Evolutionary conservation across 2,797 vertebrate genomes (phyloP).

Genomic region (Melanotaenia parkinsoni): DNA sequence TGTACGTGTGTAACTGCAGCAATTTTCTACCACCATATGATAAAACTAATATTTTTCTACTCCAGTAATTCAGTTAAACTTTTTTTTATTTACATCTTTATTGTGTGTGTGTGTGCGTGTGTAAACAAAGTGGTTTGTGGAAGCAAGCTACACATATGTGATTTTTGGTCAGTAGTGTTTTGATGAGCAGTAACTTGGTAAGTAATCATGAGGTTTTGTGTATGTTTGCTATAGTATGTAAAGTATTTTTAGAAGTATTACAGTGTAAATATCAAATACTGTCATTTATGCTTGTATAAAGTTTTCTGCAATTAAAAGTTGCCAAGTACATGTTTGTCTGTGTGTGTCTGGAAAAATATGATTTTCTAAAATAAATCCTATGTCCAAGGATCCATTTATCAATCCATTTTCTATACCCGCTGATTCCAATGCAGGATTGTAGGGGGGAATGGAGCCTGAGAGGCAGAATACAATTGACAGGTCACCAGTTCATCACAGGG

Average conservation of each 20-base stretch:
- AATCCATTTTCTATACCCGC: not conserved
- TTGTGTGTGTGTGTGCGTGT: conserved; percentile 13
- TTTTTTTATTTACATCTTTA: conserved; percentile 45
- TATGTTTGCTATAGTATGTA: conserved; percentile 52
- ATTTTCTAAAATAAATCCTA: not conserved
- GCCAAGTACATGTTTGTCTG: conserved; percentile 3
- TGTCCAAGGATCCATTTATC: not conserved
- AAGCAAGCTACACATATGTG: conserved; percentile 30
- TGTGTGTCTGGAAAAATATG: conserved; percentile 2
- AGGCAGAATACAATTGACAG: not conserved
- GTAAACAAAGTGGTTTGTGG: conserved; percentile 6
- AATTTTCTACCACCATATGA: conserved; percentile 62
- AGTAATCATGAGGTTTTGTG: conserved; percentile 47
- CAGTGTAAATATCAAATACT: conserved; percentile 82
- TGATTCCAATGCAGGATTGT: not conserved
- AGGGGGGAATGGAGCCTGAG: not conserved
- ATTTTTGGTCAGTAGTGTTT: conserved; percentile 43
- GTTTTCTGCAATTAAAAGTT: conserved; percentile 64
- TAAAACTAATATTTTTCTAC: conserved; percentile 68
- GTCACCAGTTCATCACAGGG: not conserved
- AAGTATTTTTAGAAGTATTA: conserved; percentile 63
- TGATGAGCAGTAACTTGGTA: conserved; percentile 41
- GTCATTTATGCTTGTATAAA: conserved; percentile 77
- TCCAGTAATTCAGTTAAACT: conserved; percentile 49
- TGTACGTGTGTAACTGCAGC: conserved; percentile 67